phyloP scores from a whole-genome alignment of 2,888 invertebrate genomes.

The Aromia moschata region DNA sequence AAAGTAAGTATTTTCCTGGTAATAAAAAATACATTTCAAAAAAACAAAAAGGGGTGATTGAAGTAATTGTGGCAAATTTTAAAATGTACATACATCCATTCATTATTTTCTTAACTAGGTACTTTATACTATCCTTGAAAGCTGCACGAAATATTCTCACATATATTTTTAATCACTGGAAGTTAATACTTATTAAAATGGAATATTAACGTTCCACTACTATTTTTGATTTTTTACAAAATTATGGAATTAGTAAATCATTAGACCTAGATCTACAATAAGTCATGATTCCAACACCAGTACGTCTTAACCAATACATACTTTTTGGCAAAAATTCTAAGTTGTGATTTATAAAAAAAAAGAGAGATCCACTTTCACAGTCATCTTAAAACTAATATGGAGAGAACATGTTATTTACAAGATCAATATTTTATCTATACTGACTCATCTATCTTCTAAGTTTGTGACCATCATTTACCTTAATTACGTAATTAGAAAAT shows the following conservation, averaged over 20 bases:
- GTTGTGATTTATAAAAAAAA: slow-evolving; percentile 29
- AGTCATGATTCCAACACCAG: background rate
- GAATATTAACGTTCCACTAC: no score
- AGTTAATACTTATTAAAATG: no score
- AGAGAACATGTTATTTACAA: slow-evolving; percentile 29
- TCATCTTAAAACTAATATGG: slow-evolving; percentile 36
- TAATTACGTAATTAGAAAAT: slow-evolving; percentile 29
- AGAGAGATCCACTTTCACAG: slow-evolving; percentile 37
- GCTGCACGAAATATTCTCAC: no score
- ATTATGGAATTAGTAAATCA: no score
- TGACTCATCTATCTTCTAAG: slow-evolving; percentile 20
- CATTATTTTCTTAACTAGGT: no score
- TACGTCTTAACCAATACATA: slow-evolving; percentile 11
- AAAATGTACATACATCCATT: no score
- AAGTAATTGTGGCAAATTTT: no score
- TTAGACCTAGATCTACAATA: background rate
- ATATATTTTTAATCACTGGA: no score
- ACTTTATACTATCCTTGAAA: no score
- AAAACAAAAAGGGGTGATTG: no score
- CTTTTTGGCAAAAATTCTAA: slow-evolving; percentile 32
- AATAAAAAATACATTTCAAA: no score
- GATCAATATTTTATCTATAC: slow-evolving; percentile 12
- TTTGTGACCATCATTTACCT: slow-evolving; percentile 21
- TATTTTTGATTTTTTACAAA: no score
- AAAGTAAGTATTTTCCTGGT: slow-evolving; percentile 22